phyloP scores from a whole-genome alignment of 2,113 vertebrate genomes.

The Seriola quinqueradiata region DNA sequence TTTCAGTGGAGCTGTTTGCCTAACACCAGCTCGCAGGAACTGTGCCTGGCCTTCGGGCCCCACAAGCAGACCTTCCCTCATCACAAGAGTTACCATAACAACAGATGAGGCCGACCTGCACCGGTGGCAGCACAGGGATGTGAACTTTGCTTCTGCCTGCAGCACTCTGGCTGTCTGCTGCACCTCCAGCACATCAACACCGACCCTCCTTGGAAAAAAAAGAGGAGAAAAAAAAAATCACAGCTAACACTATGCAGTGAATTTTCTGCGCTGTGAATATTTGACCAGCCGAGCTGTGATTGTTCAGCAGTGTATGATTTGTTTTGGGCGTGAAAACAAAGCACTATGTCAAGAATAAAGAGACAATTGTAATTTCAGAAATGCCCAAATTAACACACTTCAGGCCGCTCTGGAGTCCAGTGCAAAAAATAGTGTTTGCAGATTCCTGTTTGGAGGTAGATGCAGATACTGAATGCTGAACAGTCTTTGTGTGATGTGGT shows the following conservation, averaged over 20 bases:
- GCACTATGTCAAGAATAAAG: constrained; percentile 50
- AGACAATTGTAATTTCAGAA: constrained; percentile 60
- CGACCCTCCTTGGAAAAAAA: constrained; percentile 25
- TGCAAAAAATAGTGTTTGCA: constrained; percentile 38
- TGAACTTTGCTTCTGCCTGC: constrained; percentile 77
- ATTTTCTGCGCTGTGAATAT: constrained; percentile 18
- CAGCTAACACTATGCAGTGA: neutral
- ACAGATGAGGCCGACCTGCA: constrained; percentile 73
- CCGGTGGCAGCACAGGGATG: constrained; percentile 62
- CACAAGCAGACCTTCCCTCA: constrained; percentile 57
- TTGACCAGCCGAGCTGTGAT: constrained; percentile 34
- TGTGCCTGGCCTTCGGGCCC: constrained; percentile 65
- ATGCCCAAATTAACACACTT: constrained; percentile 51
- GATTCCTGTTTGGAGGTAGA: constrained; percentile 13
- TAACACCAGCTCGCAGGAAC: constrained; percentile 60
- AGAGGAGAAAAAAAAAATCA: constrained; percentile 12
- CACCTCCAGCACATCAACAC: constrained; percentile 44
- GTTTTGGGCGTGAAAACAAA: constrained; percentile 48
- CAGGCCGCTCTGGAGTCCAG: constrained; percentile 1
- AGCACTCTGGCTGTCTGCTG: constrained; percentile 60
- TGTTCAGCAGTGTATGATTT: constrained; percentile 45
- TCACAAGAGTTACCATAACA: constrained; percentile 79
- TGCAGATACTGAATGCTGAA: constrained; percentile 40
- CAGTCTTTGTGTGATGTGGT: constrained; percentile 49
- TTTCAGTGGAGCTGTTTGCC: constrained; percentile 71